Conservation (phyloP, 2,888 invertebrate genomes). For the Leucophenga montana region DNA sequence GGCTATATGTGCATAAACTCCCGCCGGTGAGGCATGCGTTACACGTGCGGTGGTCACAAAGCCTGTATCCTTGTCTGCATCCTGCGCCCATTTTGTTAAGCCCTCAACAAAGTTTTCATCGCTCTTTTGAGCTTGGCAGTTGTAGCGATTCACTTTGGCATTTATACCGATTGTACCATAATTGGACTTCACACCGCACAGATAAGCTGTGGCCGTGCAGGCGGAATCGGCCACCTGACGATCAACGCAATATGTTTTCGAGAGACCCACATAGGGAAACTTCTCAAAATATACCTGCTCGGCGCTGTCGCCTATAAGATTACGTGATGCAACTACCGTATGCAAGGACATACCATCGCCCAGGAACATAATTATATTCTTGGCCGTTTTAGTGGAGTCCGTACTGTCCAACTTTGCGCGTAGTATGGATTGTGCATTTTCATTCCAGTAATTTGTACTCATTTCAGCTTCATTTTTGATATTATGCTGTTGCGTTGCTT, state of each 20-base stretch:
- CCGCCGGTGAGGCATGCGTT: conserved; percentile 86
- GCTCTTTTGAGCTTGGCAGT: conserved; percentile 77
- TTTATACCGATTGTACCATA: conserved; percentile 83
- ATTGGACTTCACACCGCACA: conserved; percentile 86
- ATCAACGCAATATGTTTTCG: conserved; percentile 84
- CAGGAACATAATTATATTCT: conserved; percentile 81
- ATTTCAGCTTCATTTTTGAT: conserved; percentile 58
- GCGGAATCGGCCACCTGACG: conserved; percentile 88
- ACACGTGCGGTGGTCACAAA: conserved; percentile 85
- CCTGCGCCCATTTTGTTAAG: conserved; percentile 82
- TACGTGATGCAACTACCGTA: conserved; percentile 79
- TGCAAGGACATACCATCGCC: conserved; percentile 87
- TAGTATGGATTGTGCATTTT: conserved; percentile 65
- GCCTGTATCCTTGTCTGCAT: conserved; percentile 78
- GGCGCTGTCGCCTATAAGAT: conserved; percentile 79
- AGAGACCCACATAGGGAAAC: conserved; percentile 75
- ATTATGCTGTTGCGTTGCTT: conserved; percentile 24
- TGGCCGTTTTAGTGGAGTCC: conserved; percentile 62
- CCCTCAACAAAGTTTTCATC: conserved; percentile 77
- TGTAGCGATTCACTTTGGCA: conserved; percentile 77
- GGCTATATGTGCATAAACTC: conserved; percentile 81
- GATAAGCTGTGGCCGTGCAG: conserved; percentile 86
- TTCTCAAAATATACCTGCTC: conserved; percentile 77
- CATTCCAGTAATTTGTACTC: conserved; percentile 64
- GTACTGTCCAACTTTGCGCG: conserved; percentile 56